A percentile compares a stretch with the other conserved stretches of the same genome.
Evolutionary conservation across 2,888 invertebrate genomes (phyloP).

Genomic region (Habrosyne pyritoides): DNA sequence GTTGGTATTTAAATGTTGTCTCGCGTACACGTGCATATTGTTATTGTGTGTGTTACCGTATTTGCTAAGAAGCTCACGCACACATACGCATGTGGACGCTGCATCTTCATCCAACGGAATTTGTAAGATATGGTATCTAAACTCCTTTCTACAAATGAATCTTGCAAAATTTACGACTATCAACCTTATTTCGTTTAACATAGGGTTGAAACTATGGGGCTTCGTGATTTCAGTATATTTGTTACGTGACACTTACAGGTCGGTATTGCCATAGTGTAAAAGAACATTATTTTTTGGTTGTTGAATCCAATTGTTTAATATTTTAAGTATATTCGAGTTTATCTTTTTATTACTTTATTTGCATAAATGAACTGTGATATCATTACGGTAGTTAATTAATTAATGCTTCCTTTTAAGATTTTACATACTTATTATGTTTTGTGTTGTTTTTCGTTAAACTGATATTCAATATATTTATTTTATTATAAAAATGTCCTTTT

Average conservation of each 20-base stretch:
- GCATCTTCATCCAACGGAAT: too few species aligned
- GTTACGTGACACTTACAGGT: constrained; percentile 24
- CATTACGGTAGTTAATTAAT: constrained; percentile 75
- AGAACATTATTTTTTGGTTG: constrained; percentile 39
- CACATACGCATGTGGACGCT: too few species aligned
- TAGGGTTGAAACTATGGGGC: too few species aligned
- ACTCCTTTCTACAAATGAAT: too few species aligned
- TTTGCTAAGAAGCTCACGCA: too few species aligned
- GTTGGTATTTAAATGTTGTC: too few species aligned
- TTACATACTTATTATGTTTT: constrained; percentile 12
- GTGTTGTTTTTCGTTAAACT: constrained; percentile 32
- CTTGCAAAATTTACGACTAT: too few species aligned
- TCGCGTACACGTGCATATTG: too few species aligned
- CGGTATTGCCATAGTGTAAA: constrained; percentile 49
- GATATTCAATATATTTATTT: constrained; percentile 7
- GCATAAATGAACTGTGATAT: constrained; percentile 84
- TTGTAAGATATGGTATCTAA: too few species aligned
- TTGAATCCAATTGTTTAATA: constrained; percentile 26
- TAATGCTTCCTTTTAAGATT: constrained; percentile 62
- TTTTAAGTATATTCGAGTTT: constrained; percentile 43
- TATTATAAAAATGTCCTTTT: constrained; percentile 29
- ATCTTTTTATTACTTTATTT: constrained; percentile 65
- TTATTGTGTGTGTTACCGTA: too few species aligned
- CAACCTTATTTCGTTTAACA: too few species aligned
- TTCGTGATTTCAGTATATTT: background rate